These are phyloP conservation scores for Chironomus tepperi DNA, from an alignment of 1,140 invertebrate species.

Conservation along the genomic window DNA sequence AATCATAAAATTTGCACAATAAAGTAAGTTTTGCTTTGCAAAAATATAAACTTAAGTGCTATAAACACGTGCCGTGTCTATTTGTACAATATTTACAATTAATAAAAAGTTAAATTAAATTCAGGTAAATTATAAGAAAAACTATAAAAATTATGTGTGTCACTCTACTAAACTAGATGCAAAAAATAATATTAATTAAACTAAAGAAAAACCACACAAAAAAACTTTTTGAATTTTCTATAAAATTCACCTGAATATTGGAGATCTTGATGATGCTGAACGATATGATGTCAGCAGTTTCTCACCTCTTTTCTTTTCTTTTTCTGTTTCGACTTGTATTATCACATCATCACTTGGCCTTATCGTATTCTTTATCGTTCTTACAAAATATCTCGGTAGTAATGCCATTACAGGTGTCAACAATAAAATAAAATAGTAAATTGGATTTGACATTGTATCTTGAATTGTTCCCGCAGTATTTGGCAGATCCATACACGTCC, in stretches of 20 bases:
- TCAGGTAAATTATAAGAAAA: background rate
- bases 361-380: conserved; percentile 41
- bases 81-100: conserved; percentile 9
- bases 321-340: conserved; percentile 43
- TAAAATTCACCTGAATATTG: conserved; percentile 50
- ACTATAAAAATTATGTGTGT: no score
- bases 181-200: background rate
- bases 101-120: background rate
- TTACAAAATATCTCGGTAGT: conserved; percentile 67
- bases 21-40: no score
- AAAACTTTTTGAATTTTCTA: conserved; percentile 18
- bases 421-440: conserved; percentile 73
- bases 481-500: conserved; percentile 67
- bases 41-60: no score
- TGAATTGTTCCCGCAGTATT: conserved; percentile 83
- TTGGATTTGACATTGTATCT: conserved; percentile 58
- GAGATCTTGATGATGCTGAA: conserved; percentile 50
- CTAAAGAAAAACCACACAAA: background rate
- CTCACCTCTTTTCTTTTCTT: conserved; percentile 46
- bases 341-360: conserved; percentile 47
- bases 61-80: background rate
- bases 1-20: no score
- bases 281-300: conserved; percentile 53
- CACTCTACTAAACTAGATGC: background rate
- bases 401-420: conserved; percentile 68